A percentile compares a stretch with the other conserved stretches of the same genome.
Conservation (phyloP, 2,113 vertebrate genomes). For the Malaclemys terrapin region DNA sequence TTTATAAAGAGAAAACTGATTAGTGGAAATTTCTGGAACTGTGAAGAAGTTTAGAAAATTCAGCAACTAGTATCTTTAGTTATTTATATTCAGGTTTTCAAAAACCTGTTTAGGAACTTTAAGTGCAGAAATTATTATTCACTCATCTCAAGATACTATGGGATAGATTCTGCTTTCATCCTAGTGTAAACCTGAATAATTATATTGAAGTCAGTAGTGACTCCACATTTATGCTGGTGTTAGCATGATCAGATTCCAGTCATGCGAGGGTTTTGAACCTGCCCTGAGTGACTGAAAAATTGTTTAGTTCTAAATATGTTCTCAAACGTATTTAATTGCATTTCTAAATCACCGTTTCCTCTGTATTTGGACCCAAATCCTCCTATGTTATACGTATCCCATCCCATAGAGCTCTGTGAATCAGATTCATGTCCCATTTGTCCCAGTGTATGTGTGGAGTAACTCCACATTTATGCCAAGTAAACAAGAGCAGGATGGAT, state of each 20-base stretch:
- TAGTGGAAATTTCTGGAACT: not conserved
- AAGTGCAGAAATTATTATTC: not conserved
- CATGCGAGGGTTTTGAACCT: not conserved
- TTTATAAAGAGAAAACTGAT: not conserved
- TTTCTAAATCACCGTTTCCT: not conserved
- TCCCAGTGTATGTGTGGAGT: slow-evolving; percentile 8
- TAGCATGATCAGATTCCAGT: not conserved
- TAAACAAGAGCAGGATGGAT: not conserved
- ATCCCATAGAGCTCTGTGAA: slow-evolving; percentile 21
- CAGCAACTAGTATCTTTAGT: not conserved
- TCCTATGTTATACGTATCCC: not conserved
- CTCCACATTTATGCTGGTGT: not conserved
- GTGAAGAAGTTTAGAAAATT: not conserved
- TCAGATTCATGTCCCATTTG: not conserved
- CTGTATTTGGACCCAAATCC: not conserved
- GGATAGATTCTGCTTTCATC: not conserved
- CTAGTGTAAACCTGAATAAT: not conserved
- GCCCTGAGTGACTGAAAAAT: not conserved
- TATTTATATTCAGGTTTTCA: not conserved
- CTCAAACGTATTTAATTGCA: not conserved
- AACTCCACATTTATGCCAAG: slow-evolving; percentile 6
- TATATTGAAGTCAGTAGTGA: not conserved
- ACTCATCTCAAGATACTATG: not conserved
- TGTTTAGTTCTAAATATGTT: not conserved
- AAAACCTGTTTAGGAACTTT: not conserved